phyloP scores from a whole-genome alignment of 2,113 vertebrate species.

The Hippoglossus stenolepis region DNA sequence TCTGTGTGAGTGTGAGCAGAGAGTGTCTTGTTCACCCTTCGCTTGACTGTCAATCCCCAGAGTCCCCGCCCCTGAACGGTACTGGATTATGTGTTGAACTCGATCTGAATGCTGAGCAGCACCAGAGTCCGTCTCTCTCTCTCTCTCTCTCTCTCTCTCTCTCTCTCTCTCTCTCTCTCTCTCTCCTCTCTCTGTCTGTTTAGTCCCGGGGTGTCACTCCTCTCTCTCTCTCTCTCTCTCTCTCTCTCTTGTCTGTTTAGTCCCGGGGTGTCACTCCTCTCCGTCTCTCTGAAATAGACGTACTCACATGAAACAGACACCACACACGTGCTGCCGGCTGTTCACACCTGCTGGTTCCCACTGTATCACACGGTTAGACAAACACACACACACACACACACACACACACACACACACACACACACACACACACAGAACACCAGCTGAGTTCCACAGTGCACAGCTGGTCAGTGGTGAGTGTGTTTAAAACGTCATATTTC shows the following conservation, averaged over 20 bases:
- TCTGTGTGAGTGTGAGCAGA: constrained; percentile 9
- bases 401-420: constrained; percentile 28
- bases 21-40: constrained; percentile 53
- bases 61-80: constrained; percentile 45
- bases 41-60: constrained; percentile 66
- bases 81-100: constrained; percentile 70
- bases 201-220: neutral
- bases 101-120: constrained; percentile 63
- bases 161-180: neutral
- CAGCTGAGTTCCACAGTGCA: constrained; percentile 51
- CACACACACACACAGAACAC: constrained; percentile 13
- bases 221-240: too few relatives aligned
- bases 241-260: constrained; percentile 16
- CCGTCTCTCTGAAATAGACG: constrained; percentile 57
- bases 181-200: neutral
- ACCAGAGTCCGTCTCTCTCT: constrained; percentile 18
- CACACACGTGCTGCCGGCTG: constrained; percentile 53
- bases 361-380: constrained; percentile 49
- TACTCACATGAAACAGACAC: constrained; percentile 58
- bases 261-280: constrained; percentile 39
- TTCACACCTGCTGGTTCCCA: constrained; percentile 61
- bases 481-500: constrained; percentile 21
- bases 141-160: constrained; percentile 7
- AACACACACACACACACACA: constrained; percentile 29
- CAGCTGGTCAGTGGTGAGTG: constrained; percentile 30